A percentile compares a stretch with the other conserved stretches of the same genome.
Evolutionary conservation across 2,888 invertebrate genomes (phyloP).

Genomic region (Sicus ferrugineus): DNA sequence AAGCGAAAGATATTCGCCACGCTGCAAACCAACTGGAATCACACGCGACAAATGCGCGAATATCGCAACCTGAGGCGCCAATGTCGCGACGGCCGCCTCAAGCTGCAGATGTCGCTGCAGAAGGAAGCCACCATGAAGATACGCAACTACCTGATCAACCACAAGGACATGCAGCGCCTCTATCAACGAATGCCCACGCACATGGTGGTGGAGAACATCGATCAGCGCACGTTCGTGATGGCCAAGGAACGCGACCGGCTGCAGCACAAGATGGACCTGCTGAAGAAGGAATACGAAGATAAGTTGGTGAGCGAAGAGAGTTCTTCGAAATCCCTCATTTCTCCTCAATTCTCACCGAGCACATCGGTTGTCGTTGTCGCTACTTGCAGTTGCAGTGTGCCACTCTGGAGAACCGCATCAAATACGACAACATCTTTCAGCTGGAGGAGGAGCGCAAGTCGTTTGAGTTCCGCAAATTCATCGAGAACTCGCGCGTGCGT

Average conservation of each 20-base stretch:
- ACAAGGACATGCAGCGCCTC: conserved; percentile 58
- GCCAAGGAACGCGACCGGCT: conserved; percentile 61
- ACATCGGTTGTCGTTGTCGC: neutral
- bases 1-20: conserved; percentile 52
- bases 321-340: neutral
- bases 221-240: conserved; percentile 60
- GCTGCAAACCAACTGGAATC: conserved; percentile 52
- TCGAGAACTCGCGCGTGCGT: conserved; percentile 61
- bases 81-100: conserved; percentile 56
- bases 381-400: conserved; percentile 51
- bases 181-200: conserved; percentile 60
- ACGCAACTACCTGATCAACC: conserved; percentile 56
- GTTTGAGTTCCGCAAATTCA: conserved; percentile 52
- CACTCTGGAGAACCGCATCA: conserved; percentile 56
- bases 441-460: conserved; percentile 56
- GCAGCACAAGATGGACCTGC: conserved; percentile 48
- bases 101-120: conserved; percentile 53
- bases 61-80: conserved; percentile 52
- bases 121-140: conserved; percentile 53
- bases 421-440: conserved; percentile 56
- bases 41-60: conserved; percentile 45
- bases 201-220: conserved; percentile 59
- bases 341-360: neutral
- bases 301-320: conserved; percentile 55
- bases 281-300: conserved; percentile 50